These are phyloP conservation scores for Mythimna ferrago DNA, from an alignment of 2,888 invertebrate genomes.

Conservation along the genomic window DNA sequence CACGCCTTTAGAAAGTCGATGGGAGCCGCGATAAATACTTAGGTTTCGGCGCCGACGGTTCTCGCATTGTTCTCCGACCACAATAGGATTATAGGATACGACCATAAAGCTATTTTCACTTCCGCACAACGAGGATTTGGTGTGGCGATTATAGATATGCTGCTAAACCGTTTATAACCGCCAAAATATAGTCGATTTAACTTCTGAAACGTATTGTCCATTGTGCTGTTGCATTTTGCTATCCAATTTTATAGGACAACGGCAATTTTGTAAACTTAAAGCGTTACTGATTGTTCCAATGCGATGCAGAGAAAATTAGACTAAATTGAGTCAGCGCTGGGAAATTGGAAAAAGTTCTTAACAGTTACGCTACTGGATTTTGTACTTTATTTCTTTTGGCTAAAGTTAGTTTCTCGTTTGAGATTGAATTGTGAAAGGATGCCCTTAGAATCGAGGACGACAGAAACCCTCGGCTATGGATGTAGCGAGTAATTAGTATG, in stretches of 20 bases:
- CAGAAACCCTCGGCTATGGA: constrained; percentile 47
- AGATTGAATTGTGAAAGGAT: constrained; percentile 53
- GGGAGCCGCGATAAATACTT: constrained; percentile 70
- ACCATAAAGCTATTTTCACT: constrained; percentile 69
- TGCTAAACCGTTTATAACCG: constrained; percentile 34
- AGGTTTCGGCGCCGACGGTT: constrained; percentile 69
- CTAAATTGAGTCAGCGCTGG: constrained; percentile 13
- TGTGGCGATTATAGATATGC: constrained; percentile 43
- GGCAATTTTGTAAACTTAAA: constrained; percentile 7
- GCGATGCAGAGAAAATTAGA: constrained; percentile 7
- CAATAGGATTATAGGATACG: constrained; percentile 78
- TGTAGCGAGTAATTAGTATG: constrained; percentile 65
- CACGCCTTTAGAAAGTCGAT: constrained; percentile 81
- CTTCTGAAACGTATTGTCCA: constrained; percentile 21
- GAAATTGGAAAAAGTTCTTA: constrained; percentile 16
- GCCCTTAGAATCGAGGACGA: constrained; percentile 46
- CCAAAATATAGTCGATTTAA: constrained; percentile 34
- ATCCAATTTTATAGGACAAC: constrained; percentile 4
- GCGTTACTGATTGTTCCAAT: neutral
- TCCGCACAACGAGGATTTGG: constrained; percentile 66
- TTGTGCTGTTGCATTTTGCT: constrained; percentile 23
- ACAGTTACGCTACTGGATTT: constrained; percentile 12
- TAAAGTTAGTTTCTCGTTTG: constrained; percentile 36
- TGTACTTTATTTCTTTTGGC: constrained; percentile 14
- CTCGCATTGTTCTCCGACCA: constrained; percentile 74